Evolutionary conservation across 2,797 vertebrate genomes (phyloP).

Genomic region (Pangasius larnaudii): DNA sequence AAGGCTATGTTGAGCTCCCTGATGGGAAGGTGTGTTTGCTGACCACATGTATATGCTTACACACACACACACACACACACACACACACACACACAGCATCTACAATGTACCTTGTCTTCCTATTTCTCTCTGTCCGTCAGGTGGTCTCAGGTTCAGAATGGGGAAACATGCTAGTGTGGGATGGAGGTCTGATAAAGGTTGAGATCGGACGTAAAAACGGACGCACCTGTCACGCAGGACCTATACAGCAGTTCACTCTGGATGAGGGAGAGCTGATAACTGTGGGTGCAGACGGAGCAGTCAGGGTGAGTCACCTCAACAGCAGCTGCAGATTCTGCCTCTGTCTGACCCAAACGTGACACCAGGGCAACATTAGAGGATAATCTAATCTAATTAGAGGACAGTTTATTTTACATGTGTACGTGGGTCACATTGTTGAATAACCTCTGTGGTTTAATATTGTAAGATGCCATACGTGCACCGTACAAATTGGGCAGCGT

Average conservation of each 20-base stretch:
- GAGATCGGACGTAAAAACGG: slow-evolving; percentile 81
- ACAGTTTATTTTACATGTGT: not conserved
- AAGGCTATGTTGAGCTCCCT: slow-evolving; percentile 86
- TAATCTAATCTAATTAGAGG: not conserved
- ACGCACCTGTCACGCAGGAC: slow-evolving; percentile 82
- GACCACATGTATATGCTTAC: not conserved
- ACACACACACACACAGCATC: not conserved
- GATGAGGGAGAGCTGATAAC: slow-evolving; percentile 90
- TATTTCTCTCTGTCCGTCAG: slow-evolving; percentile 65
- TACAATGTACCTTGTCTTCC: not conserved
- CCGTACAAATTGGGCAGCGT: not conserved
- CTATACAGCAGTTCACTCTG: slow-evolving; percentile 83
- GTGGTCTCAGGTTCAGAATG: slow-evolving; percentile 91
- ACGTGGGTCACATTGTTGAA: no score
- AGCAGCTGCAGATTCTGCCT: not conserved
- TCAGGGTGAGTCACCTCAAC: slow-evolving; percentile 78
- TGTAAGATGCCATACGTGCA: no score
- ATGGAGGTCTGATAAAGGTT: slow-evolving; percentile 86
- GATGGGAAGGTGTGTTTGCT: slow-evolving; percentile 85
- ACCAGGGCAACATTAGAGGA: not conserved
- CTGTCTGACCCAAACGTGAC: not conserved
- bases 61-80: not conserved
- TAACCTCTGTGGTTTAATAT: no score
- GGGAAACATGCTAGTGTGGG: slow-evolving; percentile 96
- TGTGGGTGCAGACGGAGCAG: slow-evolving; percentile 84